Evolutionary conservation across 2,797 vertebrate genomes (phyloP).

Genomic region (Oreortyx pictus): DNA sequence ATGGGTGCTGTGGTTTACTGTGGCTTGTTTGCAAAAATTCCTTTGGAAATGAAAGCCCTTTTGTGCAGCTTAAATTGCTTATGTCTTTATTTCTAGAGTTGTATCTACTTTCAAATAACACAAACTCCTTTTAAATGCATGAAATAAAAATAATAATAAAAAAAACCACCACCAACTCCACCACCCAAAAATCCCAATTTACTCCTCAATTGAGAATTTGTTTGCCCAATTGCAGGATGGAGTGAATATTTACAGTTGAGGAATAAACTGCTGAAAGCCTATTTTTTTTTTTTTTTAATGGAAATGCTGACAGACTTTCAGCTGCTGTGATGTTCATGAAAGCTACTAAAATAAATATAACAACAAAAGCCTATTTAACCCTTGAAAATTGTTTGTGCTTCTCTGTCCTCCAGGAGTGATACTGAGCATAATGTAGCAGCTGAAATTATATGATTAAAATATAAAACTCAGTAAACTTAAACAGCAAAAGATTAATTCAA

Average conservation of each 20-base stretch:
- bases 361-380: constrained; percentile 44
- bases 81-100: not conserved
- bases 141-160: constrained; percentile 3
- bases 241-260: constrained; percentile 57
- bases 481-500: not conserved
- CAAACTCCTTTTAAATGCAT: constrained; percentile 22
- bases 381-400: constrained; percentile 22
- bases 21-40: not conserved
- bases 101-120: not conserved
- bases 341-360: constrained; percentile 37
- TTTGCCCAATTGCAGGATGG: constrained; percentile 40
- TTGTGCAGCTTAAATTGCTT: not conserved
- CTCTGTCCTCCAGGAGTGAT: not conserved
- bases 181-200: not conserved
- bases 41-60: not conserved
- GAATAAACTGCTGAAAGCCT: constrained; percentile 66
- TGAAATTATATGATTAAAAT: constrained; percentile 8
- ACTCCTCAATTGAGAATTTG: constrained; percentile 31
- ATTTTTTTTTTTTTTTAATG: constrained; percentile 49
- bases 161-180: not conserved
- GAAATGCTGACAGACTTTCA: constrained; percentile 54
- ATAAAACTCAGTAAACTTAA: constrained; percentile 22
- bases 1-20: not conserved
- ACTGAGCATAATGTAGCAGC: not conserved
- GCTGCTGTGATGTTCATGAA: constrained; percentile 4